Evolutionary conservation across 2,888 invertebrate genomes (phyloP).

Genomic region (Andrena haemorrhoa): DNA sequence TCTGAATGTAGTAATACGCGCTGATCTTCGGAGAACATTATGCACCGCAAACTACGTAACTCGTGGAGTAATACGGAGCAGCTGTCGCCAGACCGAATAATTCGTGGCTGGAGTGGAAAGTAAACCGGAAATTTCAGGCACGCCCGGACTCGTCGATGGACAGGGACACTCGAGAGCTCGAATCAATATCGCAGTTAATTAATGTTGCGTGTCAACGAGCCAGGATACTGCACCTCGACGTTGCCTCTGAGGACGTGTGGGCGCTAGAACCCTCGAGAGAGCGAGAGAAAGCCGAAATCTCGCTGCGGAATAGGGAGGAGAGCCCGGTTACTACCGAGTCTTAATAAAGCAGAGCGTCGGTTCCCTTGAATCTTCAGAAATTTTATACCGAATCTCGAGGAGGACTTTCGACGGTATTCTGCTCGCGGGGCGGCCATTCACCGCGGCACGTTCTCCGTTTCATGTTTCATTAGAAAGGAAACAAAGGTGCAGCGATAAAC

Average conservation of each 20-base stretch:
- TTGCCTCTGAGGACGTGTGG: background rate
- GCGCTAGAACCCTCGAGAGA: background rate
- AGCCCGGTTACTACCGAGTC: background rate
- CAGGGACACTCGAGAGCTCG: background rate
- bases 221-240: background rate
- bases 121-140: slow-evolving; percentile 8
- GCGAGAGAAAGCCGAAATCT: background rate
- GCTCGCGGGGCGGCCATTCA: background rate
- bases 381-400: slow-evolving; percentile 5
- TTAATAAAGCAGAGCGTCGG: slow-evolving; percentile 12
- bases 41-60: slow-evolving; percentile 35
- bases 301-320: background rate
- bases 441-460: background rate
- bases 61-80: slow-evolving; percentile 15
- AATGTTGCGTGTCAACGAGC: background rate
- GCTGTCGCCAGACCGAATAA: slow-evolving; percentile 25
- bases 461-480: background rate
- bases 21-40: slow-evolving; percentile 17
- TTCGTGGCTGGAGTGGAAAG: slow-evolving; percentile 27
- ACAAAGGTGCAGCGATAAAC: slow-evolving; percentile 17
- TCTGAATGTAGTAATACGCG: slow-evolving; percentile 8
- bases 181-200: slow-evolving; percentile 17
- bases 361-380: background rate
- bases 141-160: background rate
- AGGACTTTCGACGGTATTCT: slow-evolving; percentile 2